Conservation (phyloP, 1,140 invertebrate genomes). For the Atta texana region DNA sequence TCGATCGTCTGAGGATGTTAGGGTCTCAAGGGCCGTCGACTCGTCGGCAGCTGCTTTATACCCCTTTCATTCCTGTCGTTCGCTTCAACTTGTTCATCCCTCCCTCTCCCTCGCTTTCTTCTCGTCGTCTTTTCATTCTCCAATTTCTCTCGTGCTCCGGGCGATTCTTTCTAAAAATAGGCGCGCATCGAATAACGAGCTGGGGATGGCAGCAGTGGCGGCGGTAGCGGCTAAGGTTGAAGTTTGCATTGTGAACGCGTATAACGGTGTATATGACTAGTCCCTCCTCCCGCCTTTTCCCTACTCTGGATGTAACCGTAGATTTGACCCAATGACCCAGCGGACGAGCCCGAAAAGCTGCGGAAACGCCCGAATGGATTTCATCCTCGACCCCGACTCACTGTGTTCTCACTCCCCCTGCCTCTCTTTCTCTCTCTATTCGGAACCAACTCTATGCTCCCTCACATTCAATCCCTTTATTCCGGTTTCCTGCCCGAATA, state of each 20-base stretch:
- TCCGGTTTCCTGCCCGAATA: slow-evolving; percentile 4
- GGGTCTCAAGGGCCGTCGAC: slow-evolving; percentile 16
- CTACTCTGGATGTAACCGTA: slow-evolving; percentile 76
- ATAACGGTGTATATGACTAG: slow-evolving; percentile 71
- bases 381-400: slow-evolving; percentile 48
- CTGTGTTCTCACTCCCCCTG: background rate
- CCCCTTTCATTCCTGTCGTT: slow-evolving; percentile 27
- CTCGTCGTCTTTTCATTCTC: slow-evolving; percentile 43
- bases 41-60: slow-evolving; percentile 23
- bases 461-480: slow-evolving; percentile 42
- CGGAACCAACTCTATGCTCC: background rate
- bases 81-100: background rate
- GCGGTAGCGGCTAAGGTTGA: slow-evolving; percentile 63
- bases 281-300: slow-evolving; percentile 20
- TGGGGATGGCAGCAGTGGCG: slow-evolving; percentile 44
- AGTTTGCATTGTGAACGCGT: slow-evolving; percentile 82
- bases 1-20: slow-evolving; percentile 16
- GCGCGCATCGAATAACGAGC: slow-evolving; percentile 79
- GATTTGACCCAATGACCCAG: slow-evolving; percentile 84
- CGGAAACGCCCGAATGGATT: slow-evolving; percentile 78
- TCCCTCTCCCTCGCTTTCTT: background rate
- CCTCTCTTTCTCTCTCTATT: background rate
- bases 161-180: slow-evolving; percentile 82
- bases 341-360: slow-evolving; percentile 76
- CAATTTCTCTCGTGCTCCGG: slow-evolving; percentile 45